These are phyloP conservation scores for Hyaena hyaena DNA, from an alignment of 2,113 vertebrate genomes.

Conservation along the genomic window DNA sequence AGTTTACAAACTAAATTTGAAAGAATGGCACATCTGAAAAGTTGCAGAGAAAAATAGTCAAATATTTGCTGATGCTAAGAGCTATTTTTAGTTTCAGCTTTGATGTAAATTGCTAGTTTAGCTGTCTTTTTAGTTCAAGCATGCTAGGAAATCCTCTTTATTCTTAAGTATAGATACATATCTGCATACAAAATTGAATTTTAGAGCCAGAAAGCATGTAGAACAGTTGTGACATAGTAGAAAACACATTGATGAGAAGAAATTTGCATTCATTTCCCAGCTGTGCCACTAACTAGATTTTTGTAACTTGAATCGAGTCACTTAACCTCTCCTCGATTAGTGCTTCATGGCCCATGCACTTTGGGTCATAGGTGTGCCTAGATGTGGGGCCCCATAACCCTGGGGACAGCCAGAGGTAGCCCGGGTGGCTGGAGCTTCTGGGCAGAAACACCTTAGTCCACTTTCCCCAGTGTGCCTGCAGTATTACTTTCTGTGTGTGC, in stretches of 20 bases:
- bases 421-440: background rate
- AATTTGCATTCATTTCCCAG: constrained; percentile 10
- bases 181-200: constrained; percentile 46
- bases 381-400: background rate
- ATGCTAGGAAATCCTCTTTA: constrained; percentile 57
- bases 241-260: constrained; percentile 23
- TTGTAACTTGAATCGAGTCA: background rate
- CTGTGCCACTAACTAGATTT: background rate
- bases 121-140: constrained; percentile 61
- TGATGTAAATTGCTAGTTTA: constrained; percentile 58
- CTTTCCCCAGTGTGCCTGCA: background rate
- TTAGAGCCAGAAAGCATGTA: constrained; percentile 51
- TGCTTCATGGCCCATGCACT: background rate
- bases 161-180: background rate
- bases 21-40: constrained; percentile 55
- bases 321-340: background rate
- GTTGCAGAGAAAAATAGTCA: constrained; percentile 41
- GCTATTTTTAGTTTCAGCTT: constrained; percentile 57
- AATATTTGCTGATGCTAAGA: constrained; percentile 47
- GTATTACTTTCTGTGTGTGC: background rate
- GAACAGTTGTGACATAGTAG: constrained; percentile 40
- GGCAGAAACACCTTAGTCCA: background rate
- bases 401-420: background rate
- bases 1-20: constrained; percentile 65
- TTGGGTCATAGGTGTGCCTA: background rate